Base-by-base conservation (phyloP, 2,888 invertebrate species). In the Silvanus unidentatus region DNA sequence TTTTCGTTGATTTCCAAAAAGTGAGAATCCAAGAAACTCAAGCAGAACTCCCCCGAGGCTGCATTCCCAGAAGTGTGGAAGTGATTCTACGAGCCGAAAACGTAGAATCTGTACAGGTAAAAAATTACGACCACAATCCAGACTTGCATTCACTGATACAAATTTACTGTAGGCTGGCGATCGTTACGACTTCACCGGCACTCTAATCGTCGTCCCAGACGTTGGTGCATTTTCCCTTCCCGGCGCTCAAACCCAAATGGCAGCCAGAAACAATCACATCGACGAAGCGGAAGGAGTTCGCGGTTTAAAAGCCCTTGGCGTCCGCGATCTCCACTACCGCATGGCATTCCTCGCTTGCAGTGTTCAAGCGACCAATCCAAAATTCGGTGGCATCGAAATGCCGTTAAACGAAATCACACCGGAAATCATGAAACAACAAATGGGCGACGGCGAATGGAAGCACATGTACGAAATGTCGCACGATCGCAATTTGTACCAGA, bases 1-100 rank as follows among this genome's bases (percentile, higher is more conserved):
- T 84, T 14, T 99, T 99, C 73, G 88, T 98, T 1, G 99, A 99
- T 73, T 99, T 99, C 69, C 99, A 99, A 75, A 99, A 98, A 76
- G 68, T 86, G 2, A 80, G 97, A 43, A 88, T 99, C 54, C 99
- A 99, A 70, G 99, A 99, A 74, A 94, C 94, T 0, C 99, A 99
- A 71, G 85, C 93, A 0, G 99, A 99, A 69, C 73, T 99, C 27
- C 99, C 99, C 0, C 75, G 97, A 37, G 99, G 99, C 2, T 91
- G 93, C 63, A 96, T 99, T 60, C 99, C 99, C 0, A 78, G 99
- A 30, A 94, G 94, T 47, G 81, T 99, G 35, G 99, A 99, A 73
- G 81, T 99, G 28, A 86, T 99, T 57, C 73, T 99, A 41, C 77
- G 98, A 54, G 95, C 94, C 1, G 99, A 99, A 73, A 85, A 89